A percentile compares a stretch with the other conserved stretches of the same genome.
Evolutionary conservation across 2,888 invertebrate genomes (phyloP).

Genomic region (Gymnocheta viridis): DNA sequence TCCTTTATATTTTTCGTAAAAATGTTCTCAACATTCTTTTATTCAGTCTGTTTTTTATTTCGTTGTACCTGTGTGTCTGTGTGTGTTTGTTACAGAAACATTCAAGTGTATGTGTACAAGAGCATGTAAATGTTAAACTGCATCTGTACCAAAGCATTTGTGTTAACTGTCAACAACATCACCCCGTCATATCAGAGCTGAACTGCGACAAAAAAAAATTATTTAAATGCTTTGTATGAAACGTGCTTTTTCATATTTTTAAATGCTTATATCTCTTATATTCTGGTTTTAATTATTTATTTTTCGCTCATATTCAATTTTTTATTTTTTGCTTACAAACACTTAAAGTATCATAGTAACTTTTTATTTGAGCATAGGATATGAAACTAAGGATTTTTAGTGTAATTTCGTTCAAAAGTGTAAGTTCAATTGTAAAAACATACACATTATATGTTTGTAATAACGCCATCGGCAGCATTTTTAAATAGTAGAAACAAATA

Average conservation of each 20-base stretch:
- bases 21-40: neutral
- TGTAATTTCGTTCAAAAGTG: too few relatives aligned
- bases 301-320: neutral
- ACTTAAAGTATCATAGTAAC: too few relatives aligned
- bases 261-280: conserved; percentile 7
- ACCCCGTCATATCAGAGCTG: conserved; percentile 15
- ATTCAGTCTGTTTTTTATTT: neutral
- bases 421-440: too few relatives aligned
- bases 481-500: too few relatives aligned
- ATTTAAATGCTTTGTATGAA: conserved; percentile 35
- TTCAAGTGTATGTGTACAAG: neutral
- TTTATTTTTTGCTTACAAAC: neutral
- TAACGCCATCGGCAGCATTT: too few relatives aligned
- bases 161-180: conserved; percentile 59
- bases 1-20: too few relatives aligned
- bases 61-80: neutral
- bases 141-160: conserved; percentile 7
- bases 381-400: too few relatives aligned
- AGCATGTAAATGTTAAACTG: too few relatives aligned
- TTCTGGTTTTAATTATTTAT: neutral
- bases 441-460: too few relatives aligned
- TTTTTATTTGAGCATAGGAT: too few relatives aligned
- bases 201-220: conserved; percentile 16
- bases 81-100: neutral
- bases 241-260: conserved; percentile 41